These are phyloP conservation scores for Bruchidius siliquastri DNA, from an alignment of 2,888 invertebrate species.

Conservation along the genomic window DNA sequence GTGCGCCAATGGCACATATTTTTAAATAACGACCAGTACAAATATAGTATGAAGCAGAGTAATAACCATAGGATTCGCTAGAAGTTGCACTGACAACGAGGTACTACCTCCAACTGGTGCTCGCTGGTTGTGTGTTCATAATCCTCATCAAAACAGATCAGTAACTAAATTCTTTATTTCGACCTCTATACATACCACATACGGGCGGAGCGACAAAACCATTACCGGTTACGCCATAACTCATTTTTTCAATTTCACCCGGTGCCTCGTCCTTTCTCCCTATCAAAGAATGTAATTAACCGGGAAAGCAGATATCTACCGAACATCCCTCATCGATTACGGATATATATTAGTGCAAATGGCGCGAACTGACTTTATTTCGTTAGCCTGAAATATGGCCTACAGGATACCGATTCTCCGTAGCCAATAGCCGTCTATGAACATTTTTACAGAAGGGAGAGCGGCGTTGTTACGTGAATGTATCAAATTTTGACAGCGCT, in stretches of 20 bases:
- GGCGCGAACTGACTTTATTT: constrained; percentile 41
- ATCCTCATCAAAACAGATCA: no score
- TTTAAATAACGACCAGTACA: no score
- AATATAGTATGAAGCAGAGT: no score
- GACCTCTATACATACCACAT: background rate
- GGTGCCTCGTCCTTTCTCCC: background rate
- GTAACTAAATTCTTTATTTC: background rate
- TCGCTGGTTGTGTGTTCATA: no score
- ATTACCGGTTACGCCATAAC: background rate
- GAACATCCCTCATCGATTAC: constrained; percentile 43
- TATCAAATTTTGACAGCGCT: no score
- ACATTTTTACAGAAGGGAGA: background rate
- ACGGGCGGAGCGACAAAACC: background rate
- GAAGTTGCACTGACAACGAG: no score
- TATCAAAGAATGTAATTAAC: constrained; percentile 41
- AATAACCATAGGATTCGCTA: no score
- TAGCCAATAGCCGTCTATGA: constrained; percentile 7
- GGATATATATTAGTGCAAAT: constrained; percentile 47
- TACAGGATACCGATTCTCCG: constrained; percentile 30
- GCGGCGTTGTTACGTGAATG: no score
- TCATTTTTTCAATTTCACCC: background rate
- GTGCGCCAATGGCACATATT: no score
- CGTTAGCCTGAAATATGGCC: constrained; percentile 41
- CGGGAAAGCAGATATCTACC: constrained; percentile 37
- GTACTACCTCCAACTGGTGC: no score